These are phyloP conservation scores for western clawed frog (Xenopus tropicalis) DNA, from an alignment of 2,113 vertebrate genomes.

Conservation along the genomic window UCB_Xtro_10.0 CM004451.2:49533501-49534000, in stretches of 20 bases:
- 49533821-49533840: slow-evolving; percentile 64
- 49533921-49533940: slow-evolving; percentile 60
- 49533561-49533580: slow-evolving; percentile 77
- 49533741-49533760: slow-evolving; percentile 84
- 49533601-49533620: slow-evolving; percentile 85
- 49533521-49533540: slow-evolving; percentile 72
- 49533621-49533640: slow-evolving; percentile 84
- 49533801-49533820: slow-evolving; percentile 84
- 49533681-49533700: slow-evolving; percentile 84
- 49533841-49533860: slow-evolving; percentile 55
- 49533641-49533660: slow-evolving; percentile 83
- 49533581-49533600: slow-evolving; percentile 83
- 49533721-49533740: slow-evolving; percentile 78
- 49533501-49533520: slow-evolving; percentile 70
- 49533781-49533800: slow-evolving; percentile 92
- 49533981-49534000: slow-evolving; percentile 84
- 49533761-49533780: slow-evolving; percentile 79
- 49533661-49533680: slow-evolving; percentile 78
- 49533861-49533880: slow-evolving; percentile 56
- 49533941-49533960: slow-evolving; percentile 27
- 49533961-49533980: slow-evolving; percentile 71
- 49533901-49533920: slow-evolving; percentile 50
- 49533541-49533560: slow-evolving; percentile 90
- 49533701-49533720: slow-evolving; percentile 72
- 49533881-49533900: slow-evolving; percentile 49